A percentile compares a stretch with the other conserved stretches of the same genome.
These are phyloP conservation scores for Scaptodrosophila latifasciaeformis DNA, from an alignment of 2,888 invertebrate genomes.

Conservation along the genomic window DNA sequence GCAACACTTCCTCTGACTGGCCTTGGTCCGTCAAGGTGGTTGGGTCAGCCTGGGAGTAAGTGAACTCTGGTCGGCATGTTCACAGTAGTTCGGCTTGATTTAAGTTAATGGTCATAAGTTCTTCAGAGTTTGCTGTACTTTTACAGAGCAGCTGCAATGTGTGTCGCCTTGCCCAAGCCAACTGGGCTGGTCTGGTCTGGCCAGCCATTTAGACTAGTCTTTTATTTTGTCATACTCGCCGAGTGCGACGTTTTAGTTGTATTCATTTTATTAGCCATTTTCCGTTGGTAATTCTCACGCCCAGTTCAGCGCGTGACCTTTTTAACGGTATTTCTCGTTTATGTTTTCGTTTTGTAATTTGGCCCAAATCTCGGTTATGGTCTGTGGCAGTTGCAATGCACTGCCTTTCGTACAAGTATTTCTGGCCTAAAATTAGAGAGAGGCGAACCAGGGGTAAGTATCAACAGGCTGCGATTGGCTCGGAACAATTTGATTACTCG, in stretches of 20 bases:
- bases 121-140: constrained; percentile 27
- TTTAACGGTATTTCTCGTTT: constrained; percentile 42
- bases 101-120: no score
- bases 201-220: no score
- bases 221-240: constrained; percentile 13
- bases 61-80: no score
- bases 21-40: no score
- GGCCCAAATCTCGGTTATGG: constrained; percentile 9
- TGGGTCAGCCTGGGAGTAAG: no score
- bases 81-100: no score
- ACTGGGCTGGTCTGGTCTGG: constrained; percentile 2
- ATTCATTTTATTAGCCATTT: constrained; percentile 16
- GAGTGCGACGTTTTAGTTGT: constrained; percentile 1
- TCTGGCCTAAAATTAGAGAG: constrained; percentile 27
- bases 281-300: constrained; percentile 47
- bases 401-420: no score
- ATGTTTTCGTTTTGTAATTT: constrained; percentile 42
- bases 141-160: constrained; percentile 43
- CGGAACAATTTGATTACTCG: not conserved
- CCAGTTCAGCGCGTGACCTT: constrained; percentile 44
- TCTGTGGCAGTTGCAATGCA: no score
- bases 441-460: not conserved
- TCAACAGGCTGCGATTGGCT: constrained; percentile 11
- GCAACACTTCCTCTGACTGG: not conserved
- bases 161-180: constrained; percentile 21